Base-by-base conservation (phyloP, 1,140 invertebrate species). In the Meloidogyne floridensis region DNA sequence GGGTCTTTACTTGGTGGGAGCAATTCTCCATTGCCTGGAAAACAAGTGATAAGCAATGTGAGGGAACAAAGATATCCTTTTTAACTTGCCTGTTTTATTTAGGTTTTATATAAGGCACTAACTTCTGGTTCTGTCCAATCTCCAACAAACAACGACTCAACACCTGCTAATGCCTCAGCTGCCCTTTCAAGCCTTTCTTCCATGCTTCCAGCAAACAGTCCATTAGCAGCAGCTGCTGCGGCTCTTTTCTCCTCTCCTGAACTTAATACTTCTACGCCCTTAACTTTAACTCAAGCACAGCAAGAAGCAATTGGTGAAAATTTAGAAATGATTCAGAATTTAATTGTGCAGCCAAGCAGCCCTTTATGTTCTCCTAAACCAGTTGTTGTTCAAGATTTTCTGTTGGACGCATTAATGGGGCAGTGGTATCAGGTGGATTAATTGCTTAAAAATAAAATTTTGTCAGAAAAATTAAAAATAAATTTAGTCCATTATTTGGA, bases 241-340 rank as follows among this genome's bases (percentile, higher is more conserved):
- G 77, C 77, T 47, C 20, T 79, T 8, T 43, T 83, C 18, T 6
- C 59, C 59, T 65, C 59, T 65, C 71, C 81, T 11, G 85, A 87
- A 13, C 81, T 85, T 15, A 87, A 85, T 81, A 80, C 59, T 18
- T 84, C 82, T 20, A 87, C 83, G 2, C 85, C 86, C 32, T 84
- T 89, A 72, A 88, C 87, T 73, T 81, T 90, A 15, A 89, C 84
- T n/a, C 69, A 83, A 20, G 89, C 88, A 59, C 88, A 89, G 77
- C 86, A 90, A 75, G 84, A 80, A n/a, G 89, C 87, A 13, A 89
- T 89, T 73, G 85, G 82, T 18, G 89, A 90, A 77, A 90, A 89
- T 72, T 75, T 89, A 75, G 88, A 88, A 73, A 86, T 89, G 86
- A 88, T 89, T 47, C 87, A 89, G 78, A 86, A 88, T 77, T 75